Conservation (phyloP, 2,797 vertebrate genomes). For the Orientallactaga sibirica region DNA sequence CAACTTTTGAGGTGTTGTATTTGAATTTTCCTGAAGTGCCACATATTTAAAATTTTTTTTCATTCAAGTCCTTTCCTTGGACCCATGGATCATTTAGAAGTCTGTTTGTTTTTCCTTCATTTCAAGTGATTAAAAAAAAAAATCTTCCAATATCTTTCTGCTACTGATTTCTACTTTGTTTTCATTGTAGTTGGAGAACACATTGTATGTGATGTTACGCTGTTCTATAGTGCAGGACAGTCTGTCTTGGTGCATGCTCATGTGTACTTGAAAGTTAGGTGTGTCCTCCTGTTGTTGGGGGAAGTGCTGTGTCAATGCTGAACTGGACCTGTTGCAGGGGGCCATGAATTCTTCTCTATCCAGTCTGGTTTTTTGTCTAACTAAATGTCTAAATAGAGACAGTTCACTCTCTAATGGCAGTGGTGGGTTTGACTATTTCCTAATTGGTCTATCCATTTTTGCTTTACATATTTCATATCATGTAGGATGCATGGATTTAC, state of each 20-base stretch:
- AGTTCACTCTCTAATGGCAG: not conserved
- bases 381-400: not conserved
- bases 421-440: not conserved
- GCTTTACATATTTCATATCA: not conserved
- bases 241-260: not conserved
- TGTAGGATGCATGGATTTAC: not conserved
- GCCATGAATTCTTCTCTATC: not conserved
- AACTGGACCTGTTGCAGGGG: not conserved
- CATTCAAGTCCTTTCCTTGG: not conserved
- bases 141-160: not conserved
- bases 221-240: not conserved
- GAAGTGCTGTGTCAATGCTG: not conserved
- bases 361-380: conserved; percentile 14
- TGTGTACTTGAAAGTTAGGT: not conserved
- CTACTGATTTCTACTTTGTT: conserved; percentile 1
- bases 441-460: not conserved
- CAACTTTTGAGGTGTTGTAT: not conserved
- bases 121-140: not conserved
- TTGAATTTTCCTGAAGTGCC: not conserved
- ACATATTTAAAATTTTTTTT: not conserved
- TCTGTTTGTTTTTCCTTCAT: not conserved
- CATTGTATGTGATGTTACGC: not conserved
- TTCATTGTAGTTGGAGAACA: not conserved
- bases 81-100: not conserved
- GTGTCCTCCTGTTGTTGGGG: not conserved